Evolutionary conservation across 2,113 vertebrate genomes (phyloP), one percentile per base, ranked within the genome.

Genomic region (Holacanthus passer): DNA sequence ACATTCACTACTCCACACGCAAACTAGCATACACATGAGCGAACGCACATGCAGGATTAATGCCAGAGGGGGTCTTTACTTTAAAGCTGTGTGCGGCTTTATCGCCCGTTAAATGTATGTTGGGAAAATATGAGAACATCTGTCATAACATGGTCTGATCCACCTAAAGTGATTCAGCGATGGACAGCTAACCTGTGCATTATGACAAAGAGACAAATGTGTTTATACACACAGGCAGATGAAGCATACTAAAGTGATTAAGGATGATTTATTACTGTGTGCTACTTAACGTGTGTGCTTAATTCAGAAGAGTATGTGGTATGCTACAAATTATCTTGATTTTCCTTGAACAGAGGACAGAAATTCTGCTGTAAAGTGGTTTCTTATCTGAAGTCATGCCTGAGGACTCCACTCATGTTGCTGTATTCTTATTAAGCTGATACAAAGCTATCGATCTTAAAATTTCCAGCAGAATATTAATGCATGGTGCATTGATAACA

Each of bases 11-110:
- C 48, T 37, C 86, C 29, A 65, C 93, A 94, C 85, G 89, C 92
- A 90, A 93, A 84, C 79, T 88, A 39, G 82, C 79, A 85, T 45
- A 91, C 91, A 88, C 91, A 92, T 91, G 90, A 92, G 58, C 55
- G 91, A 83, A 66, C 79, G 5, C 78, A 84, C 78, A 75, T 68
- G 66, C 77, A 71, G 56, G 78, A 83, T 86, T 89, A 90, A 77
- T 62, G 82, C 85, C 77, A 35, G 24, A 65, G 88, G 90, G 85
- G 59, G n/a, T 47, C 59, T 84, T 76, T 48, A 65, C 79, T 62
- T 53, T 66, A 69, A 78, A 79, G 78, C 73, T 60, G 58, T 12
- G 35, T 20, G 73, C n/a, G 27, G 82, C 73, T 91, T 88, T 71
- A 91, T 92, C 63, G 73, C 60, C 83, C 60, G 87, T 87, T 89